Evolutionary conservation across 2,797 vertebrate species (phyloP), one percentile per base, ranked within the genome.

Genomic region (Lutjanus campechanus): DNA sequence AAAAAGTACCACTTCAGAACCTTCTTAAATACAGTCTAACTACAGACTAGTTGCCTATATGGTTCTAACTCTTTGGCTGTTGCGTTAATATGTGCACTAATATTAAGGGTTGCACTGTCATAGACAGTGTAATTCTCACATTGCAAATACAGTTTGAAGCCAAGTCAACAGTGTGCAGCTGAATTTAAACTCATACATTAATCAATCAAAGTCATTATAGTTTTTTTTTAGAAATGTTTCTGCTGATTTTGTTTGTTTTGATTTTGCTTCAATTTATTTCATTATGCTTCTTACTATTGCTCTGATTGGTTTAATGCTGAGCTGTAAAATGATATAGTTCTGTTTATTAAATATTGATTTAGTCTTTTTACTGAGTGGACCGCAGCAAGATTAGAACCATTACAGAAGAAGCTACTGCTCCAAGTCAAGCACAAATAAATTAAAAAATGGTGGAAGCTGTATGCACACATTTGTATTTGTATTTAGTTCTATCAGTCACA

Each of bases 301-400:
- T 55, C 67, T 65, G 13, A 40, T 43, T 25, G 0, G 5, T 40
- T 70, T 5, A 0, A 22, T 5, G 43, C 4, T n/a, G 54, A 46
- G 19, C 10, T 62, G 22, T 66, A 66, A 50, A 36, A 5, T 54
- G 46, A 55, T 36, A 60, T 16, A 53, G 29, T 51, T 60, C 11
- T 46, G 16, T 56, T 63, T 58, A 77, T 79, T 51, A 67, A 68
- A 71, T 76, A 87, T 77, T 49, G 65, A 79, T 75, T 44, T 7
- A 15, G 43, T 72, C n/a, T 25, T 61, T 67, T 43, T 36, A 20
- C 17, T 54, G 3, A 53, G 55, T 55, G 54, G 20, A 40, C 25
- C 60, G 15, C 51, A 36, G 41, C n/a, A 55, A 58, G 22, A 60
- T 66, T 44, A 51, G 49, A 51, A 11, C 22, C 47, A 43, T 9